phyloP scores from a whole-genome alignment of 2,797 vertebrate species.

The Vireo griseus region DNA sequence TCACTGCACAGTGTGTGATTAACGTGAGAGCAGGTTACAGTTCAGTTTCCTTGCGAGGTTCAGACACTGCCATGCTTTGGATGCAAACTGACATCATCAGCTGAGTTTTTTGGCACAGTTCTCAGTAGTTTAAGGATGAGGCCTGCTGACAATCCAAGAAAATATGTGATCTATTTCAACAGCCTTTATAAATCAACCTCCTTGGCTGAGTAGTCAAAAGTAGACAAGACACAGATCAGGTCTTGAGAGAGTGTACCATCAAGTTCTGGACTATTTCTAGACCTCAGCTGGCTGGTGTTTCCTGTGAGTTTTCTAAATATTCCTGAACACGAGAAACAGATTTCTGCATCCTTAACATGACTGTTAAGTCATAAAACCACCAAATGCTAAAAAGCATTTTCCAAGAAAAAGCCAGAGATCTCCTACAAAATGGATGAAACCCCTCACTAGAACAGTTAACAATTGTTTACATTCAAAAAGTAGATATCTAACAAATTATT shows the following conservation, averaged over 20 bases:
- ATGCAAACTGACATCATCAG: conserved; percentile 42
- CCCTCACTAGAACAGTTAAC: not conserved
- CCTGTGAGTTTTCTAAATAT: not conserved
- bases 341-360: not conserved
- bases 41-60: not conserved
- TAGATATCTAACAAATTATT: not conserved
- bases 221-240: not conserved
- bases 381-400: not conserved
- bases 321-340: not conserved
- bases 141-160: conserved; percentile 45
- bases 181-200: conserved; percentile 25
- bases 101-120: conserved; percentile 35
- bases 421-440: not conserved
- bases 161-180: conserved; percentile 19
- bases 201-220: not conserved
- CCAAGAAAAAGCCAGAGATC: not conserved
- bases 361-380: not conserved
- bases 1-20: not conserved
- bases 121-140: conserved; percentile 18
- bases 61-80: conserved; percentile 15
- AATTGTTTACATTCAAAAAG: not conserved
- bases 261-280: not conserved
- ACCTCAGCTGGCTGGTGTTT: not conserved
- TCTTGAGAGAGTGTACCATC: not conserved
- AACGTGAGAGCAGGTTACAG: not conserved